phyloP scores from a whole-genome alignment of 2,888 invertebrate genomes.

The Cheilosia soror region DNA sequence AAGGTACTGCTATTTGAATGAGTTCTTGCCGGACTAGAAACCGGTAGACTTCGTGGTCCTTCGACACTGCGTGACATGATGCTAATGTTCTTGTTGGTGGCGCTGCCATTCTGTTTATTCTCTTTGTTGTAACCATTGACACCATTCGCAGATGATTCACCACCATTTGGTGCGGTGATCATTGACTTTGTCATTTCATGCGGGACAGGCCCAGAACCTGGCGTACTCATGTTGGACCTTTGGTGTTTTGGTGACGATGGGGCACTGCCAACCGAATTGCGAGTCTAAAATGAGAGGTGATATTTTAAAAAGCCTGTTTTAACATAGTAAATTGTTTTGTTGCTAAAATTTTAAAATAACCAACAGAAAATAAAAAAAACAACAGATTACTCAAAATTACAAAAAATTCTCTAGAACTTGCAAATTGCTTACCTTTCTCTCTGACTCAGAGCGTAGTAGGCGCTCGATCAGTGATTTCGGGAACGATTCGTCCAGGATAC shows the following conservation, averaged over 20 bases:
- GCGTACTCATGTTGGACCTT: slow-evolving; percentile 84
- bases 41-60: slow-evolving; percentile 85
- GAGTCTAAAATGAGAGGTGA: slow-evolving; percentile 78
- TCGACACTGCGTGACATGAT: slow-evolving; percentile 87
- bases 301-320: background rate
- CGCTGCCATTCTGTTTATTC: slow-evolving; percentile 76
- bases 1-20: slow-evolving; percentile 84
- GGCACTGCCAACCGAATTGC: slow-evolving; percentile 86
- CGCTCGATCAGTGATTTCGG: slow-evolving; percentile 88
- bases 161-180: slow-evolving; percentile 62
- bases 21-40: slow-evolving; percentile 83
- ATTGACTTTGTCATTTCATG: slow-evolving; percentile 78
- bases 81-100: slow-evolving; percentile 80
- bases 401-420: no score
- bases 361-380: no score
- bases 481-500: slow-evolving; percentile 86
- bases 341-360: background rate
- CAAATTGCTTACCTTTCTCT: slow-evolving; percentile 81
- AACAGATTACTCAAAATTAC: no score
- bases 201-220: slow-evolving; percentile 79
- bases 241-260: slow-evolving; percentile 85
- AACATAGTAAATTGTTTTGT: background rate
- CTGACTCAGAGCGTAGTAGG: slow-evolving; percentile 86
- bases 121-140: slow-evolving; percentile 77
- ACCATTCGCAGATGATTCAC: slow-evolving; percentile 75